phyloP scores from a whole-genome alignment of 2,113 vertebrate species.

The Actenoides lindsayi region DNA sequence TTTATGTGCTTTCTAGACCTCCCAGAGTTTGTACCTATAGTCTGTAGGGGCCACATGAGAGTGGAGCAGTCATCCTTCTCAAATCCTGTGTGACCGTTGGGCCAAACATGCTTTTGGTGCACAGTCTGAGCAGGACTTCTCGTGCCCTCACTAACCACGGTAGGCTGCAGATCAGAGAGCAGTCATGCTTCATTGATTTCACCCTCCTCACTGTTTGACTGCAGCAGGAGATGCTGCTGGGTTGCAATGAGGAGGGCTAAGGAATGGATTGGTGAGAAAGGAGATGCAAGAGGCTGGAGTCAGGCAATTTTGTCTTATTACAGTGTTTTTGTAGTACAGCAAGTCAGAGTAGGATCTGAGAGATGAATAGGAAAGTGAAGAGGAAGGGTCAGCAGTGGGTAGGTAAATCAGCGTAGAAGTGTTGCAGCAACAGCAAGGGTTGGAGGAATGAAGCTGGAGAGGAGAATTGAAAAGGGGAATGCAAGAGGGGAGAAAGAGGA shows the following conservation, averaged over 20 bases:
- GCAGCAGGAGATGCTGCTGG: not conserved
- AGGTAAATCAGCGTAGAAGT: not conserved
- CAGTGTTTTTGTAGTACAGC: rapidly evolving
- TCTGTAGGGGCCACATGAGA: not conserved
- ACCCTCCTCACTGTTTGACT: not conserved
- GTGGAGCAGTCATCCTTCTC: not conserved
- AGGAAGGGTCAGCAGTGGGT: not conserved
- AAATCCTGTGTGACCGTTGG: not conserved
- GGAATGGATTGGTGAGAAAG: rapidly evolving
- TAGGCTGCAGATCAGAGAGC: not conserved
- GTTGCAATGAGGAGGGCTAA: not conserved
- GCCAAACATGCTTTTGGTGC: rapidly evolving
- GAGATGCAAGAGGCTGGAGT: not conserved
- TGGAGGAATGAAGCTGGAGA: not conserved
- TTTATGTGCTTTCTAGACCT: not conserved
- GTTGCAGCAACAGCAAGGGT: not conserved
- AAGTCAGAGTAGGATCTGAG: not conserved
- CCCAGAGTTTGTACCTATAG: not conserved
- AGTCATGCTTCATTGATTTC: not conserved
- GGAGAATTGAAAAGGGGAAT: not conserved
- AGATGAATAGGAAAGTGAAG: not conserved
- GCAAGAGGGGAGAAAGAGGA: not conserved
- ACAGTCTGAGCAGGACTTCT: rapidly evolving
- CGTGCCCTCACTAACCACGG: rapidly evolving
- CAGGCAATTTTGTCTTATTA: not conserved